Percentiles rank a stretch among this genome's conserved stretches.
These are phyloP conservation scores for Zonitis immaculata DNA, from an alignment of 2,888 invertebrate species.

Conservation along the genomic window DNA sequence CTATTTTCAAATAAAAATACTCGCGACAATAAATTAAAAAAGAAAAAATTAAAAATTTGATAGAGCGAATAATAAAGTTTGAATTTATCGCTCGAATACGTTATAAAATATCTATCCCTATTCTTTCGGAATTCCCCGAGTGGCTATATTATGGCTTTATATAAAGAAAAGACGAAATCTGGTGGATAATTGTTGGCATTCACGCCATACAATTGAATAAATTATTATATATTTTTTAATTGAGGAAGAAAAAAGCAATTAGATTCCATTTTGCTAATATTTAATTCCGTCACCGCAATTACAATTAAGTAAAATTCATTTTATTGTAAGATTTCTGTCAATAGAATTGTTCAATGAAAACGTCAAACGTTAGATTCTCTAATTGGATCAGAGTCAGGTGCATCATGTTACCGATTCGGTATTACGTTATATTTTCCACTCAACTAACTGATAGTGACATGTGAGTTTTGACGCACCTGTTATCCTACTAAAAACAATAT, in stretches of 20 bases:
- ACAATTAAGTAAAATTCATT: constrained; percentile 12
- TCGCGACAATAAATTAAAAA: not conserved
- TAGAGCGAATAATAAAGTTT: not conserved
- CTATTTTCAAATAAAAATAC: not conserved
- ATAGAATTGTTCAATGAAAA: not conserved
- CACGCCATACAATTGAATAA: not conserved
- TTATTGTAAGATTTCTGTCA: not conserved
- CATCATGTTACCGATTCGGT: too few species aligned
- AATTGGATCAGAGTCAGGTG: not conserved
- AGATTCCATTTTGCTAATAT: constrained; percentile 9
- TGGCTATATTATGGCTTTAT: not conserved
- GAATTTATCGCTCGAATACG: not conserved
- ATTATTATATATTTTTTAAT: too few species aligned
- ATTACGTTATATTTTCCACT: not conserved
- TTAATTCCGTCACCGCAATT: constrained; percentile 11
- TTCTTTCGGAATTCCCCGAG: not conserved
- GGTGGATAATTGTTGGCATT: not conserved
- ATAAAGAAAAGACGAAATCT: not conserved
- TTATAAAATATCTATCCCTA: not conserved
- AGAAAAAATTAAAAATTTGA: not conserved
- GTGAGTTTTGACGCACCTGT: not conserved
- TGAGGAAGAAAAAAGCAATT: not conserved
- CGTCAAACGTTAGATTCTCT: too few species aligned
- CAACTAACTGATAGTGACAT: not conserved
- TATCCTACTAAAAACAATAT: not conserved